A percentile compares a stretch with the other conserved stretches of the same genome.
These are phyloP conservation scores for Penaeus vannamei DNA, from an alignment of 1,140 invertebrate species.

Conservation along the genomic window DNA sequence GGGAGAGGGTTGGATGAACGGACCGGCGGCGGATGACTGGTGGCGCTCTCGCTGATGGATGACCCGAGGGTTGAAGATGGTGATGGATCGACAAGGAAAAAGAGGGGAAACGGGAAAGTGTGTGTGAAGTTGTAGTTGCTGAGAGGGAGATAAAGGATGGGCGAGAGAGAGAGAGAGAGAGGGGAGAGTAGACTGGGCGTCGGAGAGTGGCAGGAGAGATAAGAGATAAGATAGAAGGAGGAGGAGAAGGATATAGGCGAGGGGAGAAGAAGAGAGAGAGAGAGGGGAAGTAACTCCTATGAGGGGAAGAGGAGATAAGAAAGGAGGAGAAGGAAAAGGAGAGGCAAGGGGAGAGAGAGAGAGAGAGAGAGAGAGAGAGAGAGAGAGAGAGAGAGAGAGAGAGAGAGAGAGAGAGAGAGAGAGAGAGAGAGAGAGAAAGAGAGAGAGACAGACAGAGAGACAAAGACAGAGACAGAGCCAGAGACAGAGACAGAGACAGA, in stretches of 20 bases:
- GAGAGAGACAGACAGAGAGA: background rate
- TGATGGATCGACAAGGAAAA: background rate
- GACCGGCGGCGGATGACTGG: background rate
- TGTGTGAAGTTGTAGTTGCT: background rate
- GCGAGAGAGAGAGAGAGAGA: background rate
- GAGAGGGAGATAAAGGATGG: background rate
- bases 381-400: background rate
- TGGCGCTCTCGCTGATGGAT: background rate
- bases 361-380: background rate
- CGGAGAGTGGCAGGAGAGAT: background rate
- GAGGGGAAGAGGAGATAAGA: background rate
- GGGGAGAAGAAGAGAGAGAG: conserved; percentile 39
- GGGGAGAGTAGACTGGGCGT: background rate
- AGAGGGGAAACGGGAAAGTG: background rate
- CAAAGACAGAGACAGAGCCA: background rate
- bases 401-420: background rate
- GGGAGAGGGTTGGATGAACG: background rate
- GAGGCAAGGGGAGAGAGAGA: background rate
- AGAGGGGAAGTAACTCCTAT: background rate
- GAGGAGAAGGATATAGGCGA: conserved; percentile 21
- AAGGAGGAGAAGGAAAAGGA: background rate
- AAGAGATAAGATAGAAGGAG: background rate
- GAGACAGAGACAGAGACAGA: background rate
- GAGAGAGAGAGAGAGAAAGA: background rate
- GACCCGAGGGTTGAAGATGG: background rate